These are phyloP conservation scores for Lasiommata megera DNA, from an alignment of 2,888 invertebrate species.

Conservation along the genomic window DNA sequence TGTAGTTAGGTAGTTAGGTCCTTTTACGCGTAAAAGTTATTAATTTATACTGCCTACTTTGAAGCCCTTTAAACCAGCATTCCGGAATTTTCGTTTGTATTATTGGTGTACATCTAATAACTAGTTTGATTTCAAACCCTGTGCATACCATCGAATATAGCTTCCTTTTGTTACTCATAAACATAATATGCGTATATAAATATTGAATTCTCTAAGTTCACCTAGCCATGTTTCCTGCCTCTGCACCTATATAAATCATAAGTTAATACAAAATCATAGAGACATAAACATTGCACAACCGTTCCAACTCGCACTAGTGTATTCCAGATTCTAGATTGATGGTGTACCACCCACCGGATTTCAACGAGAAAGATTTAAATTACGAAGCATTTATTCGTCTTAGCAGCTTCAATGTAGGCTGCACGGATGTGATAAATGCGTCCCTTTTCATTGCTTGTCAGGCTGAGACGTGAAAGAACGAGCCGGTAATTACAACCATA, in stretches of 20 bases:
- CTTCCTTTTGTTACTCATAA: no score
- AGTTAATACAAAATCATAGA: constrained; percentile 7
- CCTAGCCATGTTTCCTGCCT: background rate
- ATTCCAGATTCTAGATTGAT: constrained; percentile 52
- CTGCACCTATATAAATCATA: background rate
- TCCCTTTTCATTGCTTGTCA: constrained; percentile 60
- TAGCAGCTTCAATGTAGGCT: constrained; percentile 53
- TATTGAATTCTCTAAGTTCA: background rate
- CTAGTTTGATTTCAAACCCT: no score
- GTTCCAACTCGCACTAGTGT: constrained; percentile 41
- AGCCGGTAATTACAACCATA: constrained; percentile 51
- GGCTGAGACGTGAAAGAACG: constrained; percentile 53
- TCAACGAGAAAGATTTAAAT: constrained; percentile 61
- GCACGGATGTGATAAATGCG: constrained; percentile 63
- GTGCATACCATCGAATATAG: no score
- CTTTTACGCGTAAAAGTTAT: no score
- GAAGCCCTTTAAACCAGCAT: no score
- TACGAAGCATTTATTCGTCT: constrained; percentile 59
- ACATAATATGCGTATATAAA: no score
- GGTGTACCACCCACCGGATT: constrained; percentile 53
- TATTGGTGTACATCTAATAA: no score
- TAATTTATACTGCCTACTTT: no score
- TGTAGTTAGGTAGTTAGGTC: no score
- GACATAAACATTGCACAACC: constrained; percentile 31
- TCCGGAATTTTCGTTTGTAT: no score